Percentiles rank a stretch among this genome's conserved stretches.
Conservation (phyloP, 2,113 vertebrate genomes). For the Chaetorhynchus papuensis region DNA sequence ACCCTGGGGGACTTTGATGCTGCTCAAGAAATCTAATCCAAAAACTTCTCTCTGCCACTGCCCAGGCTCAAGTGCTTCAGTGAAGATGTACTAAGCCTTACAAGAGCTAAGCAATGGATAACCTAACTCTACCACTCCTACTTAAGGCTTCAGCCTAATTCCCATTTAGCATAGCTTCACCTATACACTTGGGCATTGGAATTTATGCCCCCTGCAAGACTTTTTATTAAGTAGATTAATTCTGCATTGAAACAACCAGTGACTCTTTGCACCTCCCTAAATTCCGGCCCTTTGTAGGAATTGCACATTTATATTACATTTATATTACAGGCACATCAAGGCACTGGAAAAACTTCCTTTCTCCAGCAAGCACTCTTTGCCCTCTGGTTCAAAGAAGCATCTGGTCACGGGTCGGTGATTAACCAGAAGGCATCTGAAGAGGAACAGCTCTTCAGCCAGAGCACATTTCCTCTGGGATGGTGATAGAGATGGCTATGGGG, state of each 20-base stretch:
- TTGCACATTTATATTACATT: not conserved
- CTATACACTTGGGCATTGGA: not conserved
- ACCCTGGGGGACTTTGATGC: not conserved
- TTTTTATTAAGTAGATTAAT: not conserved
- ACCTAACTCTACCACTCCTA: not conserved
- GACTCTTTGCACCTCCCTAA: not conserved
- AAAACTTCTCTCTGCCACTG: not conserved
- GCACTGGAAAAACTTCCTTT: not conserved
- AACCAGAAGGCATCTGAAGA: not conserved
- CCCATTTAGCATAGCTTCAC: not conserved
- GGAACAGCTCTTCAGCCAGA: not conserved
- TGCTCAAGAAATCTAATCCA: not conserved
- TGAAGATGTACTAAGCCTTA: not conserved
- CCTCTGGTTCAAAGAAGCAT: not conserved
- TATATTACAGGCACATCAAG: not conserved
- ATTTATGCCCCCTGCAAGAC: not conserved
- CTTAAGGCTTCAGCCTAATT: not conserved
- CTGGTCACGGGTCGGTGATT: not conserved
- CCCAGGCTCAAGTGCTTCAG: not conserved
- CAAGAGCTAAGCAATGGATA: not conserved
- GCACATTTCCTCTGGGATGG: not conserved
- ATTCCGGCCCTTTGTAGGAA: not conserved
- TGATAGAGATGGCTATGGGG: accelerated
- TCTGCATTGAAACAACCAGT: not conserved
- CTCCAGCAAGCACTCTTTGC: not conserved